Base-by-base conservation (phyloP, 2,113 vertebrate genomes). In the Bambusicola thoracicus region DNA sequence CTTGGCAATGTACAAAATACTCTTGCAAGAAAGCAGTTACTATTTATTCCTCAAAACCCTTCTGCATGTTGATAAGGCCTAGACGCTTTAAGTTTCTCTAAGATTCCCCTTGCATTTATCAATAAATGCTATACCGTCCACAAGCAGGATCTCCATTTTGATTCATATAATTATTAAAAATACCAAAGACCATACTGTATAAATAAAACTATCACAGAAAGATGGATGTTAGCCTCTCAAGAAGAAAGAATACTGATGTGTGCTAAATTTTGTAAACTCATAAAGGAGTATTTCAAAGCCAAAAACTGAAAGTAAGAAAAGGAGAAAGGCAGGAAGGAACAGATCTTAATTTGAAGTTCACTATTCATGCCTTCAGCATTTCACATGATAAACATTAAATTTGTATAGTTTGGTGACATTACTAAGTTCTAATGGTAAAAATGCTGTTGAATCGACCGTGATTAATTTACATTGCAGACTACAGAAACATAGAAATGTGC, bases 1-100 rank as follows among this genome's bases (percentile, higher is more conserved):
- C 80, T 66, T 84, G 61, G 72, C 56, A 92, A 81, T 5, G 27
- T 29, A 22, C 59, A 61, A 40, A 89, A 40, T 30, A 48, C 32
- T 81, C 41, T n/a, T 68, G 62, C 53, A 93, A 89, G 91, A 92
- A 96, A 75, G 17, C 66, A 88, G 87, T 81, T 92, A 62, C 11
- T 83, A 20, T 84, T 90, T 94, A 75, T 55, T 68, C 67, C 85
- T 80, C 85, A 88, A 90, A 95, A 73, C 6, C 40, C 3, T 76
- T 87, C 70, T 70, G 61, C 69, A 40, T 91, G 93, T 87, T 90
- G 61, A 82, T 44, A 93, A n/a, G 63, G 16, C 24, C 30, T 53
- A 48, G 41, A 49, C 36, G 73, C 44, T 81, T 92, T 93, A 75
- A 85, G 83, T 86, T 87, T 49, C 55, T 62, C 63, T 80, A 81